Percentiles rank a stretch among this genome's conserved stretches.
These are phyloP conservation scores for Parambassis ranga DNA, from an alignment of 2,797 vertebrate species.

Conservation along the genomic window DNA sequence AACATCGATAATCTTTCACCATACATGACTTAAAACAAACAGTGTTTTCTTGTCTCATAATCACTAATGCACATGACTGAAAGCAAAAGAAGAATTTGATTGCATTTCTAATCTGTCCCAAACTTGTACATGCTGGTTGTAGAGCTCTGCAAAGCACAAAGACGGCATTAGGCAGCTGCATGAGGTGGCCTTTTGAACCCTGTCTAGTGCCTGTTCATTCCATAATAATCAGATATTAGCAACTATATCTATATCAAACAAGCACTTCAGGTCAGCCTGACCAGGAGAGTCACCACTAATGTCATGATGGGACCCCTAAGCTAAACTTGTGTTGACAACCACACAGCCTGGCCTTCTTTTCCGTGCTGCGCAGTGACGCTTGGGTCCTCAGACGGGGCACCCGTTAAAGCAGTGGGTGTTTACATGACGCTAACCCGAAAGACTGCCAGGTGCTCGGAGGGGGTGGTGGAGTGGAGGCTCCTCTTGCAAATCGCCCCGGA, in stretches of 20 bases:
- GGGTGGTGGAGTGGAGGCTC: slow-evolving; percentile 32
- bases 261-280: slow-evolving; percentile 59
- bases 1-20: neutral
- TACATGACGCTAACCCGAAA: slow-evolving; percentile 80
- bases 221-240: slow-evolving; percentile 46
- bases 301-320: slow-evolving; percentile 72
- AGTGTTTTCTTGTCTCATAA: neutral
- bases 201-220: slow-evolving; percentile 26
- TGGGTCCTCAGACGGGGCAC: slow-evolving; percentile 75
- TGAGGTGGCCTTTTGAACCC: slow-evolving; percentile 75
- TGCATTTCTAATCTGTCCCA: neutral
- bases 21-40: neutral
- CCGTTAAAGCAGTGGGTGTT: slow-evolving; percentile 70
- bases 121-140: neutral
- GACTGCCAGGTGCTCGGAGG: slow-evolving; percentile 71
- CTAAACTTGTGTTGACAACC: slow-evolving; percentile 90
- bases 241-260: slow-evolving; percentile 70
- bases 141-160: slow-evolving; percentile 73
- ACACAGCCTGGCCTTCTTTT: slow-evolving; percentile 79
- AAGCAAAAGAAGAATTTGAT: slow-evolving; percentile 22
- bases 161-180: slow-evolving; percentile 78
- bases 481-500: slow-evolving; percentile 60
- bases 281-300: slow-evolving; percentile 77
- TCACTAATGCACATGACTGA: neutral
- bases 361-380: slow-evolving; percentile 63